Percentiles rank a stretch among this genome's conserved stretches.
Evolutionary conservation across 37 sponge, comb jelly and placozoan species (phyloP).

Genomic region (Cliona cf. orientalis): DNA sequence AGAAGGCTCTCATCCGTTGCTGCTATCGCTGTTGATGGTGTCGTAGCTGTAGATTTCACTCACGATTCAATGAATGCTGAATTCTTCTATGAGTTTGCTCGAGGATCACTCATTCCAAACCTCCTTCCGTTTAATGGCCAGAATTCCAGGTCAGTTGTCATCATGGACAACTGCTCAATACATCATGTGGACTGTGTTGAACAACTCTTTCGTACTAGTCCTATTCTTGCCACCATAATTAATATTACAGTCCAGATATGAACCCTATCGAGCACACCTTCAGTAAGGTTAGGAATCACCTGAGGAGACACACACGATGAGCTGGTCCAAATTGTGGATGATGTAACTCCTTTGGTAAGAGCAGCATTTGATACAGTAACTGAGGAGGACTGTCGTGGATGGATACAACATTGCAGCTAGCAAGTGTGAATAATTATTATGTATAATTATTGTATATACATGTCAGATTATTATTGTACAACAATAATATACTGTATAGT

Average conservation of each 20-base stretch:
- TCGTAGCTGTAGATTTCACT: neutral
- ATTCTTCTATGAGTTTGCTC: neutral
- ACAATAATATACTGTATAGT: too few species aligned
- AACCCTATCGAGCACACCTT: neutral
- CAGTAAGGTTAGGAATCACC: neutral
- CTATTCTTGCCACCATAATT: constrained; percentile 1
- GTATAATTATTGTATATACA: too few species aligned
- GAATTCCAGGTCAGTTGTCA: neutral
- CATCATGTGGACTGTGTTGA: neutral
- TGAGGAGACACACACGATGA: neutral
- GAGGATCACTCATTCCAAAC: neutral
- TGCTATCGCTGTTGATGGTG: neutral
- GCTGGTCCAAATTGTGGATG: too few species aligned
- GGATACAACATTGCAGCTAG: too few species aligned
- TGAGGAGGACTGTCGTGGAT: neutral
- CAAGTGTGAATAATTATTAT: too few species aligned
- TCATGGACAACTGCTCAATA: neutral
- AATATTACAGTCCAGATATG: neutral
- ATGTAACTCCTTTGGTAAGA: neutral
- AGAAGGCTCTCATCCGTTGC: neutral
- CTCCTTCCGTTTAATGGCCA: neutral
- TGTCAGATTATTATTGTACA: too few species aligned
- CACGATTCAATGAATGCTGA: neutral
- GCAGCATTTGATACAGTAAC: neutral
- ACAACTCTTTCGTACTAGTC: neutral